These are phyloP conservation scores for Halcyon senegalensis DNA, from an alignment of 2,113 vertebrate species.

Conservation along the genomic window DNA sequence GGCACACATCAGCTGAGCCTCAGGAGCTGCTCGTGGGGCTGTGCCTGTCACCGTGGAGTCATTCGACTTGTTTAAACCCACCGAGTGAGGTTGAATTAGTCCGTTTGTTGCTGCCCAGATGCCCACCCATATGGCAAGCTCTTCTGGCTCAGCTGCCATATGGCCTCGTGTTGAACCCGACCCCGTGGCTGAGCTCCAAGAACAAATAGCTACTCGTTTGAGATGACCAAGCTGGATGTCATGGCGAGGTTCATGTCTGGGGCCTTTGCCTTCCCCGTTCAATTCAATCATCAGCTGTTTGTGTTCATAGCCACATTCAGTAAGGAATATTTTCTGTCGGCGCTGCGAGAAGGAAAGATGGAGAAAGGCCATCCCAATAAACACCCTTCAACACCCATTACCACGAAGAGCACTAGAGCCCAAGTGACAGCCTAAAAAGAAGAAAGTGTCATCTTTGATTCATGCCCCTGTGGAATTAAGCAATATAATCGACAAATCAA, in stretches of 20 bases:
- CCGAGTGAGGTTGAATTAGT: not conserved
- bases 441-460: conserved; percentile 66
- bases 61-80: not conserved
- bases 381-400: conserved; percentile 42
- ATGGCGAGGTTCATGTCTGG: not conserved
- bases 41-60: not conserved
- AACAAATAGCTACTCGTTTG: not conserved
- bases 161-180: not conserved
- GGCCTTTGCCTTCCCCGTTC: not conserved
- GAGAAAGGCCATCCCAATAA: not conserved
- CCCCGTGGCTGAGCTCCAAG: not conserved
- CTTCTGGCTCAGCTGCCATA: not conserved
- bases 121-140: not conserved
- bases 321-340: conserved; percentile 46
- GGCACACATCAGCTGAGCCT: not conserved
- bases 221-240: not conserved
- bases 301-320: not conserved
- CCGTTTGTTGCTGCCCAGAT: not conserved
- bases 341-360: not conserved
- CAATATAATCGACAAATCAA: conserved; percentile 57
- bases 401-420: conserved; percentile 23
- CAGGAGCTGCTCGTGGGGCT: not conserved
- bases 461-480: conserved; percentile 41
- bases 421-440: conserved; percentile 43
- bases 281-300: not conserved